Evolutionary conservation across 1,140 invertebrate species (phyloP).

Genomic region (Drosophila lini): DNA sequence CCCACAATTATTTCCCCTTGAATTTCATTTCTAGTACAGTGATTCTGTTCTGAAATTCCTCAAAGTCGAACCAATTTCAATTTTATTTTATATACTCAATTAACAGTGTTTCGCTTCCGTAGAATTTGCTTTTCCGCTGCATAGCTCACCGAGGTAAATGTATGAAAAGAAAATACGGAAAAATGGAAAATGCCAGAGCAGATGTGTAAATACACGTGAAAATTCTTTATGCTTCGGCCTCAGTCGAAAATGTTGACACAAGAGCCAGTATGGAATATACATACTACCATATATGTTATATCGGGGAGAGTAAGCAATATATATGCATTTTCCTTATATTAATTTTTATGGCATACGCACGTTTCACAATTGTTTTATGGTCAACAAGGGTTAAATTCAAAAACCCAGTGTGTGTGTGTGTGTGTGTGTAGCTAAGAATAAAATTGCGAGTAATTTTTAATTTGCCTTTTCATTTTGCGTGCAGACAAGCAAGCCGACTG

Average conservation of each 20-base stretch:
- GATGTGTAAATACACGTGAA: conserved; percentile 38
- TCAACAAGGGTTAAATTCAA: conserved; percentile 21
- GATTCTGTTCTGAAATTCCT: conserved; percentile 5
- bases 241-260: conserved; percentile 27
- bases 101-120: conserved; percentile 15
- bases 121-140: conserved; percentile 30
- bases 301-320: conserved; percentile 4
- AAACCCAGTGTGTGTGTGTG: background rate
- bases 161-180: conserved; percentile 30
- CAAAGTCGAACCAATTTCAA: conserved; percentile 21
- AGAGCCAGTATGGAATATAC: conserved; percentile 11
- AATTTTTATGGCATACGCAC: conserved; percentile 19
- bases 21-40: conserved; percentile 10
- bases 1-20: too few relatives aligned
- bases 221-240: conserved; percentile 24
- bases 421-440: conserved; percentile 2
- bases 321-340: conserved; percentile 13
- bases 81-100: conserved; percentile 49
- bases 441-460: conserved; percentile 21
- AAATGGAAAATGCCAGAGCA: conserved; percentile 15
- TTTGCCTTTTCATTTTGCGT: conserved; percentile 13
- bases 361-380: conserved; percentile 6
- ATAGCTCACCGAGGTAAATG: conserved; percentile 22
- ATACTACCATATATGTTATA: background rate
- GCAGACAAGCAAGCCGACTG: background rate